Evolutionary conservation across 92 coral and sea anemone genomes (phyloP).

Genomic region (Paramuricea clavata): DNA sequence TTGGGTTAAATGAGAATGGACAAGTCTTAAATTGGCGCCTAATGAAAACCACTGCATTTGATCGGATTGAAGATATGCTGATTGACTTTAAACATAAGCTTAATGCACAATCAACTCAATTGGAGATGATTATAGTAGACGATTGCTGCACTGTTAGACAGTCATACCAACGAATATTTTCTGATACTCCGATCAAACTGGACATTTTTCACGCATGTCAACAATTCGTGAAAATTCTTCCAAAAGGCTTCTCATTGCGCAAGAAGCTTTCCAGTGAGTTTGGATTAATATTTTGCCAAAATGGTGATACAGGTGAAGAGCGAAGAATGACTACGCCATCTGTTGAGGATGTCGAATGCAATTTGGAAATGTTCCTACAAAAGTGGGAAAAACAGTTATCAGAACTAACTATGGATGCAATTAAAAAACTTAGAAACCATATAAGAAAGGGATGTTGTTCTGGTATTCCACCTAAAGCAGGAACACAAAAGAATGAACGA

Average conservation of each 20-base stretch:
- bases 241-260: slow-evolving; percentile 45
- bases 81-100: slow-evolving; percentile 59
- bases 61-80: slow-evolving; percentile 62
- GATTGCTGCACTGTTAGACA: slow-evolving; percentile 65
- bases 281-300: slow-evolving; percentile 61
- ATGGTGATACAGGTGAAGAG: slow-evolving; percentile 66
- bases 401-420: slow-evolving; percentile 28
- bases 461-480: slow-evolving; percentile 64
- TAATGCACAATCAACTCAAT: slow-evolving; percentile 5
- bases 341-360: slow-evolving; percentile 29
- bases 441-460: slow-evolving; percentile 70
- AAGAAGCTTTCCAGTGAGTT: slow-evolving; percentile 57
- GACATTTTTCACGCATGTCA: slow-evolving; percentile 72
- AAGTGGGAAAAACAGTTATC: slow-evolving; percentile 42
- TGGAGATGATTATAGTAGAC: slow-evolving; percentile 67
- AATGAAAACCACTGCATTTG: slow-evolving; percentile 68
- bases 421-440: slow-evolving; percentile 26
- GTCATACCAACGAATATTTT: slow-evolving; percentile 53
- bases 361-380: slow-evolving; percentile 51
- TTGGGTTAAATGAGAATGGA: slow-evolving; percentile 73
- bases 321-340: slow-evolving; percentile 50
- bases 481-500: slow-evolving; percentile 70
- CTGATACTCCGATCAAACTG: slow-evolving; percentile 37
- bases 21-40: slow-evolving; percentile 69
- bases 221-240: slow-evolving; percentile 62